phyloP scores from a whole-genome alignment of 1,140 invertebrate genomes.

The Myzus persicae region DNA sequence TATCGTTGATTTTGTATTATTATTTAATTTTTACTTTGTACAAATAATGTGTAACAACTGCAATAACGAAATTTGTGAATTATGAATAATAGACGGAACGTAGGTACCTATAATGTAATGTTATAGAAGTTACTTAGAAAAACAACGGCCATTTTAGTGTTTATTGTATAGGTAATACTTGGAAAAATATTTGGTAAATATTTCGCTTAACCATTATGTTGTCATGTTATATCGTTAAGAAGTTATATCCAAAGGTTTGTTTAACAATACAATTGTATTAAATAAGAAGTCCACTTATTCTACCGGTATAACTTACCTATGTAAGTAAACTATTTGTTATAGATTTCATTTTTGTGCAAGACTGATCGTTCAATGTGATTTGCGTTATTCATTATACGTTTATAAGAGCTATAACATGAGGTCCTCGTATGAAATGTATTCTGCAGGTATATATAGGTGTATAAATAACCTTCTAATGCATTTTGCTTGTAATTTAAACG shows the following conservation, averaged over 20 bases:
- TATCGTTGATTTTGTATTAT: too few species aligned
- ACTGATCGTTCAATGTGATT: not conserved
- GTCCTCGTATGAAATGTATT: not conserved
- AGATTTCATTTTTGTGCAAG: not conserved
- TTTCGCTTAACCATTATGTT: not conserved
- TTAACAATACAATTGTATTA: not conserved
- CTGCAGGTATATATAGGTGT: not conserved
- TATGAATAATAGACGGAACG: too few species aligned
- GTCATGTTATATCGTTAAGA: not conserved
- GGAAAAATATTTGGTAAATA: not conserved
- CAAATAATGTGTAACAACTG: too few species aligned
- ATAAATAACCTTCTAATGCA: constrained; percentile 14
- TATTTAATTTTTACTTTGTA: too few species aligned
- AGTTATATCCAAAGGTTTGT: not conserved
- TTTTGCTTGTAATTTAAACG: constrained; percentile 24
- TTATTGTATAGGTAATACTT: not conserved
- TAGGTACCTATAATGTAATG: too few species aligned
- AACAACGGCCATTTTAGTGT: not conserved
- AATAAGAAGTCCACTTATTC: not conserved
- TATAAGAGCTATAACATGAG: not conserved
- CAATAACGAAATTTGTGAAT: too few species aligned
- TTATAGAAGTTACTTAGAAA: not conserved
- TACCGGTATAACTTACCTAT: not conserved
- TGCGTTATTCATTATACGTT: not conserved
- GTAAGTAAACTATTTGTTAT: not conserved